Conservation (phyloP, 2,113 vertebrate genomes). For the Pagrus major region DNA sequence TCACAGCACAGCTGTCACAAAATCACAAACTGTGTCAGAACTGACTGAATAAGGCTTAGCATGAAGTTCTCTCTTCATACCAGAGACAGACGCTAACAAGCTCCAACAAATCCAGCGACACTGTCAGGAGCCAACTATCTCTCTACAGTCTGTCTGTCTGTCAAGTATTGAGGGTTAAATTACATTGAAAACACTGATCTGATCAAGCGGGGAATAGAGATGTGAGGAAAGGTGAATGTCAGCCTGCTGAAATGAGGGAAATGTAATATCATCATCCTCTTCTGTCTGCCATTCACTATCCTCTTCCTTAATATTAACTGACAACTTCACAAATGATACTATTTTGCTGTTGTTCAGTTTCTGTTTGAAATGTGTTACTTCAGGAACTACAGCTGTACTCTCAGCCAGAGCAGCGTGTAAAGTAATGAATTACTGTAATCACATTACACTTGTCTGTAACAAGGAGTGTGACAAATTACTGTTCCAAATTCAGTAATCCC, state of each 20-base stretch:
- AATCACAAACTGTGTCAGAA: too few relatives aligned
- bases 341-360: not conserved
- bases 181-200: not conserved
- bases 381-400: not conserved
- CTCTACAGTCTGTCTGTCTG: not conserved
- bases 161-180: not conserved
- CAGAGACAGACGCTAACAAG: not conserved
- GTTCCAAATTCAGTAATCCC: too few relatives aligned
- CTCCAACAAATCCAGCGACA: not conserved
- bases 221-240: constrained; percentile 16
- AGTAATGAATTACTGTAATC: too few relatives aligned
- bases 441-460: too few relatives aligned
- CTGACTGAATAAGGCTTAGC: not conserved
- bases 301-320: not conserved
- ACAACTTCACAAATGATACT: too few relatives aligned
- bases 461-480: too few relatives aligned
- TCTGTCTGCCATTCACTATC: not conserved
- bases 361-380: not conserved
- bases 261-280: not conserved
- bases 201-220: not conserved
- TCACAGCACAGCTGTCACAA: too few relatives aligned
- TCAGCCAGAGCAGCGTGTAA: too few relatives aligned
- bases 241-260: not conserved
- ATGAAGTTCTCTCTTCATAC: not conserved
- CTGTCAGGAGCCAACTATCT: constrained; percentile 1